Base-by-base conservation (phyloP, 2,888 invertebrate species). In the Cybosia mesomella region DNA sequence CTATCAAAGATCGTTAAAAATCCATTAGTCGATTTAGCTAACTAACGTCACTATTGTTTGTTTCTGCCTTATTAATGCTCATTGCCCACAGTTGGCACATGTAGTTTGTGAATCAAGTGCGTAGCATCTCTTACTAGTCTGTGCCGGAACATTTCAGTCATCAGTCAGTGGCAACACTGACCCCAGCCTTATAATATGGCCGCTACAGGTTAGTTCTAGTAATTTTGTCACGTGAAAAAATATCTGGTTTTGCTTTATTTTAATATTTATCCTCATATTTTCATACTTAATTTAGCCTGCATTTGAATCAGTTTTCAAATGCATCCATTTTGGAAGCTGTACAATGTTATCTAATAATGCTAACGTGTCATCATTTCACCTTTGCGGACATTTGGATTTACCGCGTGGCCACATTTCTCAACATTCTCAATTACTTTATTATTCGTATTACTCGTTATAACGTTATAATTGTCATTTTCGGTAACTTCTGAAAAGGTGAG, bases 141-240 rank as follows among this genome's bases (percentile, higher is more conserved):
- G 22, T 24, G 22, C 15, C 15, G 24, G 24, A 28, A 24, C 55
- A 13, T 15, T 55, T 24, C 15, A 24, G 13, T 28, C 24, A 22
- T 58, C 58, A 58, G 77, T 84, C 83, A 88, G 89, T 94, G 94
- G 94, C 93, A 95, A 91, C 93, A 92, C 90, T 83, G 86, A 89
- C 89, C 89, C 88, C 91, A 92, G 95, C 95, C 95, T 94, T 95
- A 93, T 96, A 96, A 96, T 95, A 96, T 96, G 96, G 96, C 96
- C 96, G 96, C 96, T 94, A 93, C 96, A 96, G 96, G 96, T 96
- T 96, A 95, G 96, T 96, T 91, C 89, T 87, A 87, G 85, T 87
- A 90, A 92, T 93, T 94, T 94, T 93, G 91, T 95, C 95, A 95
- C 92, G 91, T 94, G 92, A 91, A 94, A 91, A 76, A 87, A 87